Conservation (phyloP, 2,113 vertebrate species). For the Takifugu bimaculatus region DNA sequence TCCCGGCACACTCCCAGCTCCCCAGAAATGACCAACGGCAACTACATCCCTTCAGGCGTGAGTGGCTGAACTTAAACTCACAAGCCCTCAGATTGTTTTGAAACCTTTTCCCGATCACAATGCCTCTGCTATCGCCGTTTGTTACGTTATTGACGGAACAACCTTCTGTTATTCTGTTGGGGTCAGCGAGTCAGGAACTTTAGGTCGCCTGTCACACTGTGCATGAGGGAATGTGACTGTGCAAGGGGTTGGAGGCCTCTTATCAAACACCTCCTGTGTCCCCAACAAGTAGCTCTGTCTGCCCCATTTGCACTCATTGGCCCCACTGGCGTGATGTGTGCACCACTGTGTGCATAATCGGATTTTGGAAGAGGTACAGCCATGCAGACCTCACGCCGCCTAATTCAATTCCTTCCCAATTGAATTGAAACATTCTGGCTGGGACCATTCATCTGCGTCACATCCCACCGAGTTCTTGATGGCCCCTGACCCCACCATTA, state of each 20-base stretch:
- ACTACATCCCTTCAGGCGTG: constrained; percentile 77
- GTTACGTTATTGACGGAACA: neutral
- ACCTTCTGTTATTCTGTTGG: constrained; percentile 7
- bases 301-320: constrained; percentile 42
- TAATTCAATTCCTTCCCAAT: constrained; percentile 74
- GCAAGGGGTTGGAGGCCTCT: constrained; percentile 34
- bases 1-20: constrained; percentile 81
- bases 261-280: constrained; percentile 65
- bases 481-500: constrained; percentile 6
- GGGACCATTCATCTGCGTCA: constrained; percentile 49
- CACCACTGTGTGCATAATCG: constrained; percentile 54
- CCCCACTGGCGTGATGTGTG: constrained; percentile 45
- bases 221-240: constrained; percentile 31
- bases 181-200: constrained; percentile 52
- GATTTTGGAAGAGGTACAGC: constrained; percentile 69
- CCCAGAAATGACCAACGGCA: constrained; percentile 79
- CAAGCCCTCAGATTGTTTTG: neutral
- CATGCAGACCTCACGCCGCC: constrained; percentile 68
- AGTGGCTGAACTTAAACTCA: constrained; percentile 49
- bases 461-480: constrained; percentile 7
- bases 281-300: constrained; percentile 58
- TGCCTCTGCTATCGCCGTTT: neutral
- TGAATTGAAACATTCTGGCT: constrained; percentile 67
- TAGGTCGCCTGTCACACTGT: constrained; percentile 34
- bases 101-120: neutral